Base-by-base conservation (phyloP, 2,888 invertebrate species). In the Molanna angustata region DNA sequence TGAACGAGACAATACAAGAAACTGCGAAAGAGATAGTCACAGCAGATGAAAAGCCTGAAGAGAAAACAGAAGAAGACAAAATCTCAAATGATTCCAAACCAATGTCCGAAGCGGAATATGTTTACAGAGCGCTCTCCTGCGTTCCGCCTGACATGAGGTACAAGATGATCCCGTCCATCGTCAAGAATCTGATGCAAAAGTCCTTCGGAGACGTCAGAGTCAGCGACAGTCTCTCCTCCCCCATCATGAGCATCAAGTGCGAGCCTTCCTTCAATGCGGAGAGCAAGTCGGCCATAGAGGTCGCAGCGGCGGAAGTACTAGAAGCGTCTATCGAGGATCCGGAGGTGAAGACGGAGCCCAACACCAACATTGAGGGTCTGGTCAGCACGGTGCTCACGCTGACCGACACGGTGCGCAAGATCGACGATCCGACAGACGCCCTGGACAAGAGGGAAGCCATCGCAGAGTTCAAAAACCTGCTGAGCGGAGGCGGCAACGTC, bases 71-170 rank as follows among this genome's bases (percentile, higher is more conserved):
- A 4, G 43, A 16, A 11, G 16, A 3, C 1, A 13, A 22, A 14
- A 22, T 14, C 21, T 32, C 47, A 14, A 13, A 32, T 2, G 47
- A 22, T 4, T 7, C 11, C 11, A 27, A 27, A 27, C 27, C 27
- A 11, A 47, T 47, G 21, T 47, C 47, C 1, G 47, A 47, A n/a
- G 47, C 47, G 3, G 47, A 47, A 20, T 47, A 47, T 13, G 47
- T 47, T 17, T 47, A 33, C 47, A 22, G 21, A 21, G 47, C 47
- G 11, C 47, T 47, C 6, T 47, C 47, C 4, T 6, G 37, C 19
- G 47, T 47, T 3, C 37, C 47, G 3, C 47, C 47, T 3, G 47
- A 47, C 22, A 47, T 47, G 47, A 18, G 47, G 2, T 47, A 47
- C 21, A 13, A 47, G 17, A 37, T 47, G 21, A 47, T 47, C 7